Conservation (phyloP, 1,140 invertebrate species). For the Lepidostoma basale region DNA sequence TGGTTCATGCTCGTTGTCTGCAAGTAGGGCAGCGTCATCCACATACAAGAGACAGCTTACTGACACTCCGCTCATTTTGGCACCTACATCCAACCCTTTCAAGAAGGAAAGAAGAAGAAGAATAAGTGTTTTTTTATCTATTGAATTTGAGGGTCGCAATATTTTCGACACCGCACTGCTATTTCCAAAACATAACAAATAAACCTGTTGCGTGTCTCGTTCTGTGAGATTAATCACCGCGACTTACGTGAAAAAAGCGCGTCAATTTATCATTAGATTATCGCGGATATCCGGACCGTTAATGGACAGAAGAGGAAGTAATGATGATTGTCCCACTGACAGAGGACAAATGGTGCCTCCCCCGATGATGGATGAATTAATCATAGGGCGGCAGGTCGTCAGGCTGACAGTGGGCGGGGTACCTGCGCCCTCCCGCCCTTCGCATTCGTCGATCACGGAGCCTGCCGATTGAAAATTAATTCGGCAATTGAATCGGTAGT, state of each 20-base stretch:
- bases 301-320: constrained; percentile 19
- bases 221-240: constrained; percentile 8
- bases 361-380: constrained; percentile 20
- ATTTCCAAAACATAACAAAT: neutral
- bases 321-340: constrained; percentile 21
- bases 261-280: constrained; percentile 23
- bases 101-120: too few relatives aligned
- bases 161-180: too few relatives aligned
- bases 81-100: too few relatives aligned
- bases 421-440: neutral
- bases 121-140: too few relatives aligned
- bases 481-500: too few relatives aligned
- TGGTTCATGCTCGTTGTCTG: too few relatives aligned
- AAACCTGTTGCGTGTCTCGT: constrained; percentile 9
- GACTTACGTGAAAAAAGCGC: constrained; percentile 13
- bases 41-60: too few relatives aligned
- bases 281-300: constrained; percentile 21
- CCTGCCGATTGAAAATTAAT: too few relatives aligned
- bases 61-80: too few relatives aligned
- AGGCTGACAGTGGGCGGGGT: constrained; percentile 1
- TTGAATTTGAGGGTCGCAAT: too few relatives aligned
- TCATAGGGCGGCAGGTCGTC: constrained; percentile 9
- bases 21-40: too few relatives aligned
- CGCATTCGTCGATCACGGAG: too few relatives aligned
- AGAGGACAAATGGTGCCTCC: constrained; percentile 9